These are phyloP conservation scores for Miltochrista miniata DNA, from an alignment of 2,888 invertebrate species.

Conservation along the genomic window DNA sequence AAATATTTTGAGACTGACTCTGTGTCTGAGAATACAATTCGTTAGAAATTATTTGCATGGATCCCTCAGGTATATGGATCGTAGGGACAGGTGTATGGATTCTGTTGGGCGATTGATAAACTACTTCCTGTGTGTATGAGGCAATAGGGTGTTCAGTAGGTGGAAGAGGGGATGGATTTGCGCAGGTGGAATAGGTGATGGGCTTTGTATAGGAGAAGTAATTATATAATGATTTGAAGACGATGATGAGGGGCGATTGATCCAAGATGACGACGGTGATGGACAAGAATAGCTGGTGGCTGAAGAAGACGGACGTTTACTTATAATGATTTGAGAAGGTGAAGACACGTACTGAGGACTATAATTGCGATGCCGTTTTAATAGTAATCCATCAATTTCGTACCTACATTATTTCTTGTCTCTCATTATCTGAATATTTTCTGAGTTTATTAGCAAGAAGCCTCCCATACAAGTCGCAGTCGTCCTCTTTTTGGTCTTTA, in stretches of 20 bases:
- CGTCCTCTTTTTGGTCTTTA: slow-evolving; percentile 14
- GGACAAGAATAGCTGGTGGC: slow-evolving; percentile 10
- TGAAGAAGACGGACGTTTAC: slow-evolving; percentile 21
- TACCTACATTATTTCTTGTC: slow-evolving; percentile 39
- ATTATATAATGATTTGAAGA: slow-evolving; percentile 1
- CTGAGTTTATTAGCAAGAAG: slow-evolving; percentile 33
- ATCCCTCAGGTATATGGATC: slow-evolving; percentile 15
- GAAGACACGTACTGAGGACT: slow-evolving; percentile 18
- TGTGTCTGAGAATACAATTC: slow-evolving; percentile 8
- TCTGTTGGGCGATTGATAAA: slow-evolving; percentile 21
- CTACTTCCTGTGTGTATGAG: slow-evolving; percentile 21
- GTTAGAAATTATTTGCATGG: slow-evolving; percentile 19
- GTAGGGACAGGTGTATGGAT: slow-evolving; percentile 22
- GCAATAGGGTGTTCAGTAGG: slow-evolving; percentile 18
- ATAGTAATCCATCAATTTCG: too few relatives aligned
- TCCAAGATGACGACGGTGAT: neutral
- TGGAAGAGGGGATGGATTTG: slow-evolving; percentile 18
- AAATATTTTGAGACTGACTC: too few relatives aligned
- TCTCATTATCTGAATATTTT: slow-evolving; percentile 30
- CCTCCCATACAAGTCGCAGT: slow-evolving; percentile 31
- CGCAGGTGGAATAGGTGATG: slow-evolving; percentile 17
- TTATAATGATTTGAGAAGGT: slow-evolving; percentile 19
- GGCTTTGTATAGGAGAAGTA: slow-evolving; percentile 16
- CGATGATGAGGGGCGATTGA: slow-evolving; percentile 17
- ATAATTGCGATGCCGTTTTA: slow-evolving; percentile 18